Conservation (phyloP, 1,140 invertebrate genomes). For the Meteorus sp. region DNA sequence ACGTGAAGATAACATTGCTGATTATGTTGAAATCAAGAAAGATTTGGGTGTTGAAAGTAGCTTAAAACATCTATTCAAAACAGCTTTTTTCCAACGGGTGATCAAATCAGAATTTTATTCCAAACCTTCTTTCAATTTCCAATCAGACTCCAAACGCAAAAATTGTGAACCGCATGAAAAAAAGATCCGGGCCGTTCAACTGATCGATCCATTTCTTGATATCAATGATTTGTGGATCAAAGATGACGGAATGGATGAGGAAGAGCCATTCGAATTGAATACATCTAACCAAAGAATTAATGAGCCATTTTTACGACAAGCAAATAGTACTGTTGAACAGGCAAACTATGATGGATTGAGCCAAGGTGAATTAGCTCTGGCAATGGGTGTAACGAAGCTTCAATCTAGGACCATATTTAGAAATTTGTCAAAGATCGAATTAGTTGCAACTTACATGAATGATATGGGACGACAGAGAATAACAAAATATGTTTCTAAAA, state of each 20-base stretch:
- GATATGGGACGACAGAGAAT: constrained; percentile 63
- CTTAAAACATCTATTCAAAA: constrained; percentile 61
- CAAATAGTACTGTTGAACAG: constrained; percentile 54
- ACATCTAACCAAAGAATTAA: constrained; percentile 47
- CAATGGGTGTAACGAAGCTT: constrained; percentile 60
- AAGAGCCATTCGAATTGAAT: constrained; percentile 57
- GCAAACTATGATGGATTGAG: constrained; percentile 56
- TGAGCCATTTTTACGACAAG: constrained; percentile 57
- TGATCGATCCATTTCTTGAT: constrained; percentile 60
- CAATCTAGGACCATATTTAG: constrained; percentile 58
- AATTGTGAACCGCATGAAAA: constrained; percentile 57
- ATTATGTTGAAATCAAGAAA: constrained; percentile 60
- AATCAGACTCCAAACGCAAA: constrained; percentile 63
- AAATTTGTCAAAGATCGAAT: constrained; percentile 55
- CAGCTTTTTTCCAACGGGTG: constrained; percentile 52
- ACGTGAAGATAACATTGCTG: constrained; percentile 59
- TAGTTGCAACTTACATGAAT: constrained; percentile 58
- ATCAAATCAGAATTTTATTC: constrained; percentile 52
- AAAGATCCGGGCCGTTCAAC: constrained; percentile 58
- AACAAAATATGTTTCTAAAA: constrained; percentile 53
- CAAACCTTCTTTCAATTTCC: constrained; percentile 63
- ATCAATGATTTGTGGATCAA: constrained; percentile 56
- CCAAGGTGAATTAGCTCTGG: constrained; percentile 48
- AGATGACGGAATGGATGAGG: constrained; percentile 57
- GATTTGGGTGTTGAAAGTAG: constrained; percentile 52